Percentiles rank a stretch among this genome's conserved stretches.
phyloP scores from a whole-genome alignment of 2,113 vertebrate genomes.

The Brachyistius frenatus region DNA sequence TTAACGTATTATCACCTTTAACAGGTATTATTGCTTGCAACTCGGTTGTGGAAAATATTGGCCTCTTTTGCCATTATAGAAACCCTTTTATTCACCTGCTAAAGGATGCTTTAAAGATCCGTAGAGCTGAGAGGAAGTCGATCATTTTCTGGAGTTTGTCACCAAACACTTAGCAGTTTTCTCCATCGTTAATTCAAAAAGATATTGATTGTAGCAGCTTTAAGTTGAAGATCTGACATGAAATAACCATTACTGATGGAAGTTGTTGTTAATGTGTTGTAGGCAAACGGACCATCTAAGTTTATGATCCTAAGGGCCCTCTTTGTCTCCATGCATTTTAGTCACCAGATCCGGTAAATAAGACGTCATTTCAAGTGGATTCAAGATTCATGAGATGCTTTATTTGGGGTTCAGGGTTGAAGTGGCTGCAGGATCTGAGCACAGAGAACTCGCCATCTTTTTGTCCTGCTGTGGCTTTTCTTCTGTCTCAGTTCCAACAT shows the following conservation, averaged over 20 bases:
- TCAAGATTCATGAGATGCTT: slow-evolving; percentile 56
- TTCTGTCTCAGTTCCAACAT: slow-evolving; percentile 17
- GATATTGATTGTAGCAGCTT: background rate
- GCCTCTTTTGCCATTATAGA: background rate
- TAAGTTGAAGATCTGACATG: background rate
- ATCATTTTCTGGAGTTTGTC: too few species aligned
- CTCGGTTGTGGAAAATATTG: background rate
- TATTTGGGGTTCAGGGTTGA: slow-evolving; percentile 50
- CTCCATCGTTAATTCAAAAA: too few species aligned
- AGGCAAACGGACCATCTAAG: too few species aligned
- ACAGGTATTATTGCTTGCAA: background rate
- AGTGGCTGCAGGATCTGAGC: slow-evolving; percentile 39
- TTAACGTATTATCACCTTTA: background rate
- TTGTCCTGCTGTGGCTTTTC: slow-evolving; percentile 13
- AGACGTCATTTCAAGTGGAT: slow-evolving; percentile 19
- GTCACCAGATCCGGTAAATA: slow-evolving; percentile 13
- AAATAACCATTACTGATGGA: background rate
- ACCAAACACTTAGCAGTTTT: too few species aligned
- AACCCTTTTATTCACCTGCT: background rate
- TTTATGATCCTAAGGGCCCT: too few species aligned
- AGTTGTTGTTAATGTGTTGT: too few species aligned
- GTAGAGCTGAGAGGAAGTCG: too few species aligned
- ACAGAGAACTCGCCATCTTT: slow-evolving; percentile 9
- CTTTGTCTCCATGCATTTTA: too few species aligned
- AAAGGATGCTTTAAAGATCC: background rate